Base-by-base conservation (phyloP, 2,888 invertebrate genomes). In the Protophormia terraenovae region DNA sequence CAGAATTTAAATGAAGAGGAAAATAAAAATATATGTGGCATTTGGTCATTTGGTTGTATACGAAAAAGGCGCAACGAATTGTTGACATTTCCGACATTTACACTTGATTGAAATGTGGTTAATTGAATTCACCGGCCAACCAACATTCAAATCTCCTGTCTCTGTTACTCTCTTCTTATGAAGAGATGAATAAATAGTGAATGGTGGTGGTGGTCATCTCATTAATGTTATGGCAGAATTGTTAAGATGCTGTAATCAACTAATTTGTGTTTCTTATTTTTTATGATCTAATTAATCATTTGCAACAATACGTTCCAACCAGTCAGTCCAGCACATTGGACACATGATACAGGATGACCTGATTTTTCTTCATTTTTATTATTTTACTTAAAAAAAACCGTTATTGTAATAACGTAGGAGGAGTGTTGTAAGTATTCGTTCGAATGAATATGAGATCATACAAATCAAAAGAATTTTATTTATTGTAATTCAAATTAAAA, bases 61-160 rank as follows among this genome's bases (percentile, higher is more conserved):
- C 45, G 71, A 78, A 87, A 84, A 81, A 87, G 87, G 86, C 87
- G 79, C 87, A 88, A 83, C 88, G 87, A 88, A 87, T 87, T 72
- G 87, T 85, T 87, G 88, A 88, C 88, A 88, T 88, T 88, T 88
- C 88, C 88, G 88, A 88, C 88, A 88, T 88, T 85, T 82, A 86
- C 85, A 84, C 86, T 87, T 88, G 88, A 88, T 88, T 88, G 88
- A 88, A 88, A 88, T 88, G 88, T 88, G 88, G 88, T 88, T 87
- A 88, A 88, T 88, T 88, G 88, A 88, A 88, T 88, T 87, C 86
- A 83, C 75, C 80, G 67, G 78, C 60, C 67, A 75, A 71, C 64
- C 71, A 80, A 71, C 75, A 76, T 72, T 83, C 50, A 77, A 55
- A 66, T 60, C 47, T 66, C 45, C 45, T 45, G 35, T n/a, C 53